Evolutionary conservation across 1,140 invertebrate genomes (phyloP).

Genomic region (Mamestra configurata): DNA sequence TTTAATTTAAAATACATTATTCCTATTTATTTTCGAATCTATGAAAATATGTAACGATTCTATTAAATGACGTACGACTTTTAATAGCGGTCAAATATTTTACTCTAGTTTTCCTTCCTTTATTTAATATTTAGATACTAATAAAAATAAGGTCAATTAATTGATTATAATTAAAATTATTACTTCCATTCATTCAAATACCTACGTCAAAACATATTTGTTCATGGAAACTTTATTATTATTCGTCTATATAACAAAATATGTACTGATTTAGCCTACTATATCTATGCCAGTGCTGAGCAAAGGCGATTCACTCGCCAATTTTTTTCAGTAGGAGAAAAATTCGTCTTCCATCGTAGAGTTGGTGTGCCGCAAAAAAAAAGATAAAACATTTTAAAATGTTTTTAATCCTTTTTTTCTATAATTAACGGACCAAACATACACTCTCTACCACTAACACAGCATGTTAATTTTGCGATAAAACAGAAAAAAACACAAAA

Average conservation of each 20-base stretch:
- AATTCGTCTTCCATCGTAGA: no score
- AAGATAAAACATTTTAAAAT: neutral
- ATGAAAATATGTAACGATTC: no score
- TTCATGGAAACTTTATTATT: neutral
- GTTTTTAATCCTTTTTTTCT: neutral
- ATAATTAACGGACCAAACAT: neutral
- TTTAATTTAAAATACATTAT: no score
- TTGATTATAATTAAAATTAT: no score
- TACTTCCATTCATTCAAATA: neutral
- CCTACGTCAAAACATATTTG: neutral
- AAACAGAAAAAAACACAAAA: slow-evolving; percentile 2
- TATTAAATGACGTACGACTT: neutral
- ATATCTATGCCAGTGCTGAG: no score
- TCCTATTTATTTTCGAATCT: no score
- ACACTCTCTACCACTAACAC: no score
- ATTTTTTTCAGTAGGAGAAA: no score
- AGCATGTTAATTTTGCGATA: neutral
- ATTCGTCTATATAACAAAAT: no score
- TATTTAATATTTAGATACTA: neutral
- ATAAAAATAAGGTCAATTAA: neutral
- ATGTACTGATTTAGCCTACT: no score
- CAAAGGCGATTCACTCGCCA: no score
- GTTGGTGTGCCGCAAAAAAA: neutral
- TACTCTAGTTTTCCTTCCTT: neutral
- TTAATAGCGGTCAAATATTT: neutral